These are phyloP conservation scores for Oncorhynchus tshawytscha DNA, from an alignment of 2,113 vertebrate species.

Conservation along the genomic window DNA sequence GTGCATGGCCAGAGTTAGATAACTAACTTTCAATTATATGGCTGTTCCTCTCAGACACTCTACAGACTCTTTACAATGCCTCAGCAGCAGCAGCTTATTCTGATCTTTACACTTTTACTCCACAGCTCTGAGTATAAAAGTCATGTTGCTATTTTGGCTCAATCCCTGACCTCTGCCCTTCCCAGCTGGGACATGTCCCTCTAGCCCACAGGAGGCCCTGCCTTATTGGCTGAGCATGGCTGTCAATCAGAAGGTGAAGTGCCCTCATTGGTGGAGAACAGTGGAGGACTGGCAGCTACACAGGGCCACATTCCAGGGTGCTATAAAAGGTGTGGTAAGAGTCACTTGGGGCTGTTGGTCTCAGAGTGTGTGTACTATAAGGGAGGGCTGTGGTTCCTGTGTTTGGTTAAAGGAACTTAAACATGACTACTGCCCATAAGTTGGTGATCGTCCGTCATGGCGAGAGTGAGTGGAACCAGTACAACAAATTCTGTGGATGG, in stretches of 20 bases:
- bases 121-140: conserved; percentile 74
- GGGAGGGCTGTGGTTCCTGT: conserved; percentile 41
- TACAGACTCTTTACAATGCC: not conserved
- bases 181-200: conserved; percentile 6
- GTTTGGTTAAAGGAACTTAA: conserved; percentile 23
- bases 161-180: conserved; percentile 68
- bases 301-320: conserved; percentile 22
- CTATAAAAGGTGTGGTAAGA: conserved; percentile 70
- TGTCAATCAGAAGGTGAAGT: conserved; percentile 46
- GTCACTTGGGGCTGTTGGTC: conserved; percentile 50
- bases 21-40: no score
- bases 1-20: no score
- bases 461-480: conserved; percentile 90
- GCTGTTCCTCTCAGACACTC: no score
- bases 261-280: conserved; percentile 54
- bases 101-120: conserved; percentile 71
- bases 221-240: conserved; percentile 42
- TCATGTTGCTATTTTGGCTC: conserved; percentile 81
- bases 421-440: conserved; percentile 74
- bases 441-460: conserved; percentile 89
- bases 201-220: not conserved
- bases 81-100: conserved; percentile 20
- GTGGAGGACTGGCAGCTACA: conserved; percentile 28
- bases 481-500: conserved; percentile 96
- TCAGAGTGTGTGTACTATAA: conserved; percentile 54